These are phyloP conservation scores for Melanerpes formicivorus DNA, from an alignment of 2,113 vertebrate species.

Conservation along the genomic window DNA sequence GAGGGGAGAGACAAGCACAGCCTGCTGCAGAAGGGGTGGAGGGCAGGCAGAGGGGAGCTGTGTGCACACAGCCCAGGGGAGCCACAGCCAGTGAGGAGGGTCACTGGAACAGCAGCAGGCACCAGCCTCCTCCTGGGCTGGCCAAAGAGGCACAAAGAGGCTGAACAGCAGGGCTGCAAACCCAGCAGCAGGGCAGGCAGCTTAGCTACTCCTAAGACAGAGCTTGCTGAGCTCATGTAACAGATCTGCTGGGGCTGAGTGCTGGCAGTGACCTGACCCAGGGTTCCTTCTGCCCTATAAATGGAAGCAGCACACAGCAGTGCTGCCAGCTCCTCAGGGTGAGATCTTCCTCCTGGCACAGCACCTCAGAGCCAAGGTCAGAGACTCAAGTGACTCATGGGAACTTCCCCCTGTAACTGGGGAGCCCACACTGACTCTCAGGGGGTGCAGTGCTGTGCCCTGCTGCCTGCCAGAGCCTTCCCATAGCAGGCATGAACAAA, in stretches of 20 bases:
- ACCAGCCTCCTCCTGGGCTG: neutral
- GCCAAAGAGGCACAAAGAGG: neutral
- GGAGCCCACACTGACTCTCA: fast-evolving
- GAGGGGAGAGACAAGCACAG: neutral
- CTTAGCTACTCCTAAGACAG: fast-evolving
- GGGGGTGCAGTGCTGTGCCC: neutral
- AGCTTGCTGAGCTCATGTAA: neutral
- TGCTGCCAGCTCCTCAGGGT: neutral
- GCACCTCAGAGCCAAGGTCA: neutral
- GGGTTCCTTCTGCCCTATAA: neutral
- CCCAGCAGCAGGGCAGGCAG: neutral
- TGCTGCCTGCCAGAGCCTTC: neutral
- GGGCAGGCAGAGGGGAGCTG: neutral
- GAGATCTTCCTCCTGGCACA: neutral
- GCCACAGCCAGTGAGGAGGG: neutral
- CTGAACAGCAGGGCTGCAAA: neutral
- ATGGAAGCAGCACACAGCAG: neutral
- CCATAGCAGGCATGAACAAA: neutral
- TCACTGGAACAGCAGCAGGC: neutral
- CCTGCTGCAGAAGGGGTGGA: neutral
- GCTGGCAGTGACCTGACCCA: neutral
- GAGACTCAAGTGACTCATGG: neutral
- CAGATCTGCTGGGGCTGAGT: neutral
- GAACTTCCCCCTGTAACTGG: neutral
- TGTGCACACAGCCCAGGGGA: neutral